Conservation (phyloP, 2,797 vertebrate genomes). For the Oryzias dopingdopingensis region DNA sequence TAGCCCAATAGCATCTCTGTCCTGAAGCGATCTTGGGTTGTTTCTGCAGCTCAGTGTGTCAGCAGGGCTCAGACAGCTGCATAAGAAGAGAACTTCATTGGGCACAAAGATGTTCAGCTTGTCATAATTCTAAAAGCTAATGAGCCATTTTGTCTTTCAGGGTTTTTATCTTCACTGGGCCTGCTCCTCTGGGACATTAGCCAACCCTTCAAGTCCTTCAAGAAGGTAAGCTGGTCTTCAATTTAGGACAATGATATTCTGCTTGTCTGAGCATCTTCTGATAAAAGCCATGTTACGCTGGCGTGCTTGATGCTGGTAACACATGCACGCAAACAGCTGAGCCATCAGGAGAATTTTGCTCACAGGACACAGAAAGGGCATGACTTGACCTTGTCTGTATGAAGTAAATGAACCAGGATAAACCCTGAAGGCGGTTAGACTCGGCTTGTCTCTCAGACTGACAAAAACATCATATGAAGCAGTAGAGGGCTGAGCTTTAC, state of each 20-base stretch:
- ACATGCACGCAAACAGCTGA: constrained; percentile 27
- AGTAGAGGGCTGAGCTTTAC: constrained; percentile 26
- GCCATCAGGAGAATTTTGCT: constrained; percentile 30
- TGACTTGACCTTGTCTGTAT: constrained; percentile 60
- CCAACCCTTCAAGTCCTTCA: constrained; percentile 12
- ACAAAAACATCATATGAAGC: constrained; percentile 11
- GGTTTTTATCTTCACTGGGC: constrained; percentile 35
- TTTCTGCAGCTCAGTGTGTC: too few species aligned
- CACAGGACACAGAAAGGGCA: constrained; percentile 35
- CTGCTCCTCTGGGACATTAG: constrained; percentile 26
- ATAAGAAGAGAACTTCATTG: not conserved
- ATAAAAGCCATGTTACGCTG: constrained; percentile 29
- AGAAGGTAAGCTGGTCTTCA: constrained; percentile 44
- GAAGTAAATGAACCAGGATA: constrained; percentile 37
- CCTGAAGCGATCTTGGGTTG: too few species aligned
- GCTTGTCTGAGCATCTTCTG: constrained; percentile 22
- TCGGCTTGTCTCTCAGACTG: constrained; percentile 29
- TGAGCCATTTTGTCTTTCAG: constrained; percentile 45
- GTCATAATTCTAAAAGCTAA: constrained; percentile 20
- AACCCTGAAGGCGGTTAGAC: constrained; percentile 36
- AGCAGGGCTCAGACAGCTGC: not conserved
- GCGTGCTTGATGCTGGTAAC: constrained; percentile 34
- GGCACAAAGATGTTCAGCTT: constrained; percentile 1
- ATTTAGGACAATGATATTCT: not conserved
- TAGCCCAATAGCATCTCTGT: too few species aligned